These are phyloP conservation scores for Apodemus speciosus DNA, from an alignment of 2,113 vertebrate species.

Conservation along the genomic window DNA sequence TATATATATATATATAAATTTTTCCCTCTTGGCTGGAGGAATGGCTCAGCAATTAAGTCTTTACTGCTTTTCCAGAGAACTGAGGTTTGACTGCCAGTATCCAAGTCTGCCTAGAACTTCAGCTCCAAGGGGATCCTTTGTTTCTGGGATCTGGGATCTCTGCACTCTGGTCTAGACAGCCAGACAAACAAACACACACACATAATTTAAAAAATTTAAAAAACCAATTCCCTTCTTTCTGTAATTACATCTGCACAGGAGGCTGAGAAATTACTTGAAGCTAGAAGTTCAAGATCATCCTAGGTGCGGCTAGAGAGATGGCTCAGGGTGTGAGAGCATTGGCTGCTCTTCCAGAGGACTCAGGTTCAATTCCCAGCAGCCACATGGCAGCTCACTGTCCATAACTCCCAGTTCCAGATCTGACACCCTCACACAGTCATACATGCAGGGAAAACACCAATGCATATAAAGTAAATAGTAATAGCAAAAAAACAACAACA, in stretches of 20 bases:
- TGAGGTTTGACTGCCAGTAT: not conserved
- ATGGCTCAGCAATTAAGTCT: not conserved
- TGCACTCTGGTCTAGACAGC: not conserved
- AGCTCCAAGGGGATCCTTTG: not conserved
- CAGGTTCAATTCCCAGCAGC: not conserved
- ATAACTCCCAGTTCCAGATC: not conserved
- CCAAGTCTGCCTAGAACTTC: not conserved
- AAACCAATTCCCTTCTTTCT: not conserved
- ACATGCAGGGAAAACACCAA: not conserved
- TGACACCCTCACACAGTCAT: not conserved
- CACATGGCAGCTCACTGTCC: not conserved
- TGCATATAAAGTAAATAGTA: not conserved
- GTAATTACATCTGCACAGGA: not conserved
- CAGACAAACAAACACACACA: not conserved
- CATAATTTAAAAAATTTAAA: not conserved
- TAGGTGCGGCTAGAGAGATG: not conserved
- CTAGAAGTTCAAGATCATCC: too few species aligned
- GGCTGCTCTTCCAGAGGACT: not conserved
- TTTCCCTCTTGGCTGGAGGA: conserved; percentile 62
- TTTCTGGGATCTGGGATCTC: not conserved
- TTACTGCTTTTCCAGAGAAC: not conserved
- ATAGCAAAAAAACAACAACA: not conserved
- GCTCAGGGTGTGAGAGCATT: not conserved
- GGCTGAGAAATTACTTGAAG: not conserved
- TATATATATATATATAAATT: too few species aligned